phyloP scores from a whole-genome alignment of 2,113 vertebrate species.

The Apteryx mantelli region DNA sequence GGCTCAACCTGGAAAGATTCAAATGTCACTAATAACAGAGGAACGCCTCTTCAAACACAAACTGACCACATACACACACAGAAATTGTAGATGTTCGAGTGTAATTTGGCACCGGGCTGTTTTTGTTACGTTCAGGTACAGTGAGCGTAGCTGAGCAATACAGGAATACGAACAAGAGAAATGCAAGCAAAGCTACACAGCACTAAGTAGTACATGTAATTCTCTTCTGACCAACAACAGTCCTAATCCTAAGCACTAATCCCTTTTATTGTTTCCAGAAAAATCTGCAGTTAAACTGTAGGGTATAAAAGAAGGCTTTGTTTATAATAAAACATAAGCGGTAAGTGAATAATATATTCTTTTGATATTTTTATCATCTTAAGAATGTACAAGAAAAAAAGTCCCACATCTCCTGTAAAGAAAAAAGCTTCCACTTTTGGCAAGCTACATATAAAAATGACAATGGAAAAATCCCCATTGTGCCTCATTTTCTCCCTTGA shows the following conservation, averaged over 20 bases:
- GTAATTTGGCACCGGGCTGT: too few species aligned
- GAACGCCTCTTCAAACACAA: neutral
- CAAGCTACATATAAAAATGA: neutral
- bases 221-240: neutral
- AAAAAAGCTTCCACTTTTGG: neutral
- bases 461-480: neutral
- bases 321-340: neutral
- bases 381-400: neutral
- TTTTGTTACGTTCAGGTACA: too few species aligned
- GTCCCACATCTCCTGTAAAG: neutral
- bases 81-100: too few species aligned
- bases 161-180: neutral
- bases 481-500: slow-evolving; percentile 8
- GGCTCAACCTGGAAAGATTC: neutral
- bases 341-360: neutral
- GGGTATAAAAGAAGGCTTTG: neutral
- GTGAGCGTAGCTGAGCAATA: neutral
- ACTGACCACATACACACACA: neutral
- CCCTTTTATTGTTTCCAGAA: neutral
- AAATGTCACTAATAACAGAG: neutral
- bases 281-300: neutral
- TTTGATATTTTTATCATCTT: neutral
- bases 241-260: neutral
- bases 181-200: neutral
- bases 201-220: too few species aligned